Conservation (phyloP, 2,888 invertebrate genomes). For the Platycnemis pennipes region DNA sequence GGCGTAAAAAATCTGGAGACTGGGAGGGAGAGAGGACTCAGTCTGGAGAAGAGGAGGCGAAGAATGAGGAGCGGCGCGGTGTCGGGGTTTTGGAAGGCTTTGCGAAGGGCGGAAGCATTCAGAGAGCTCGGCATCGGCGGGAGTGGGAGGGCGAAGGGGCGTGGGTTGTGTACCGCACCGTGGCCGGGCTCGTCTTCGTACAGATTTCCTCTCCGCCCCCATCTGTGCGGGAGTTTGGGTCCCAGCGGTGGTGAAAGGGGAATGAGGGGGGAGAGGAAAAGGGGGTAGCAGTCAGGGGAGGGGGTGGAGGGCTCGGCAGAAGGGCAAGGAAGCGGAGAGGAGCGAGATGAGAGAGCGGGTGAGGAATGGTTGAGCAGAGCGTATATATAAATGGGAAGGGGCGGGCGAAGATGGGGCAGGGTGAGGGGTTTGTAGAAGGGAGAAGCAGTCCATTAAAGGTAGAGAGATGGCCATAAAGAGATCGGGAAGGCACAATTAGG, state of each 20-base stretch:
- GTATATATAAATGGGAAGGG: background rate
- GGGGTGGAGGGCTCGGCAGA: background rate
- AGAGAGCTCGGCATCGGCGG: background rate
- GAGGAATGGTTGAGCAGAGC: background rate
- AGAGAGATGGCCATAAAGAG: constrained; percentile 24
- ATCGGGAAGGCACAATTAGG: constrained; percentile 55
- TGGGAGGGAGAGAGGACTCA: background rate
- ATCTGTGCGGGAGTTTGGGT: background rate
- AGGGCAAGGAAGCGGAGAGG: background rate
- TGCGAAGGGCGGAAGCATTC: background rate
- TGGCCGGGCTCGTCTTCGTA: background rate
- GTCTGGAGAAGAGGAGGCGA: background rate
- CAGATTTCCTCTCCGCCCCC: background rate
- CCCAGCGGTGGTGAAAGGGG: background rate
- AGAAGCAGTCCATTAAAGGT: constrained; percentile 41
- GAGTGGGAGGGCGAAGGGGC: background rate
- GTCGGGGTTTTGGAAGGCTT: background rate
- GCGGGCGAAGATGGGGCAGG: background rate
- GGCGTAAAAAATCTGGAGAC: background rate
- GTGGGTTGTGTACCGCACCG: background rate
- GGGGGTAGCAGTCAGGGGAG: background rate
- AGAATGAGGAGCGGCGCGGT: background rate
- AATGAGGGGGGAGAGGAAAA: background rate
- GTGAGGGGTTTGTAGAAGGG: background rate
- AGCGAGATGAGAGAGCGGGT: background rate